These are phyloP conservation scores for Buphagus erythrorhynchus DNA, from an alignment of 2,797 vertebrate species.

Conservation along the genomic window DNA sequence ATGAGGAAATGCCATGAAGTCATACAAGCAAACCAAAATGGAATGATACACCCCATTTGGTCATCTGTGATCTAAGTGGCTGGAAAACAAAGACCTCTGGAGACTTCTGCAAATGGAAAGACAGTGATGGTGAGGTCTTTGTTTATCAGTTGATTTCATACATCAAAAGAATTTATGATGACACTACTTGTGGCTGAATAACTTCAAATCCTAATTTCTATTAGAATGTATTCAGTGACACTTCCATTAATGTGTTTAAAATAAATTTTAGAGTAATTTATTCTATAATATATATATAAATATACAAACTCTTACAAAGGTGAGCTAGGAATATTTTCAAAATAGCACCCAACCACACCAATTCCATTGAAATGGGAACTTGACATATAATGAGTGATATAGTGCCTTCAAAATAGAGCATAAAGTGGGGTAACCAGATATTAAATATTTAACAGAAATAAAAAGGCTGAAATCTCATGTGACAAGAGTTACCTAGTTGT, in stretches of 20 bases:
- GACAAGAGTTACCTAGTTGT: background rate
- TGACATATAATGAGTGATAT: background rate
- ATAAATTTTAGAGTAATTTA: background rate
- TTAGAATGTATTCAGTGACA: background rate
- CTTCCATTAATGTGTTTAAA: background rate
- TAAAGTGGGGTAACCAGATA: background rate
- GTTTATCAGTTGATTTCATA: background rate
- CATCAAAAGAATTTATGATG: background rate
- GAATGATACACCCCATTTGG: rapidly evolving
- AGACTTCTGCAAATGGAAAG: background rate
- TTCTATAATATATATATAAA: too few relatives aligned
- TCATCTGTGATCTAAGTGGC: background rate
- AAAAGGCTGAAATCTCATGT: background rate
- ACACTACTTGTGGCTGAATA: background rate
- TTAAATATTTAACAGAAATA: background rate
- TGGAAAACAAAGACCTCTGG: background rate
- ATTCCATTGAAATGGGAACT: background rate
- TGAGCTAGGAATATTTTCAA: background rate
- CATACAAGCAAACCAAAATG: background rate
- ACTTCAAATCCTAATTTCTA: background rate
- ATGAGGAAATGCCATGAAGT: background rate
- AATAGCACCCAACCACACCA: background rate
- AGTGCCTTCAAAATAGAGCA: background rate
- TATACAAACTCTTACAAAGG: background rate
- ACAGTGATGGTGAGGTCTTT: background rate